Evolutionary conservation across 2,888 invertebrate species (phyloP), one percentile per base, ranked within the genome.

Genomic region (Perizoma flavofasciatum): DNA sequence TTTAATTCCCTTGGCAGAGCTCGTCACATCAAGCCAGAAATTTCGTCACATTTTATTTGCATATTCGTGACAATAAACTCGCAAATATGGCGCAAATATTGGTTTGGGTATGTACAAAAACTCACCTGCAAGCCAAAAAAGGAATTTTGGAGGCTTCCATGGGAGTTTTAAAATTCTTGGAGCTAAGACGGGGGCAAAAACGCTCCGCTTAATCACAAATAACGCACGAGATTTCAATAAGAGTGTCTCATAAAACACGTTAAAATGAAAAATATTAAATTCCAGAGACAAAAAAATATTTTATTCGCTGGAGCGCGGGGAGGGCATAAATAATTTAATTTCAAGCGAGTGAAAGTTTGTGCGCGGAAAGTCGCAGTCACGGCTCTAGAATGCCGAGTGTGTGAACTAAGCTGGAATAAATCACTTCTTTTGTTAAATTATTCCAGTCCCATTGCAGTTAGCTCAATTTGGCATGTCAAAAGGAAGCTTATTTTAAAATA

Each of bases 251-350:
- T 88, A 85, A 88, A 88, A 85, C 81, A 83, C 77, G 82, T 77
- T 79, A 77, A 86, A 84, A 88, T 85, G 87, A 79, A 87, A n/a
- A 87, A 86, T 88, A 88, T 89, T 84, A 88, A 87, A 89, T 88
- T 88, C 85, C 85, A 75, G 74, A 82, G 82, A 86, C 81, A 85
- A 86, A 85, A 82, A 69, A 71, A 81, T 78, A 80, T 82, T 80
- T 78, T 78, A 78, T 81, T 77, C 75, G 73, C 63, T 68, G 65
- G 62, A 66, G 75, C 77, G 74, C 72, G 73, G 68, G 70, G 71
- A 74, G 77, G 74, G 71, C 70, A 77, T 83, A 81, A 83, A 86
- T 85, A 83, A 83, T 85, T 82, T 83, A 79, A 85, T 85, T 85
- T 83, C 72, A 76, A 75, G 68, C 74, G 61, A 37, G 62, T 39